Evolutionary conservation across 2,888 invertebrate species (phyloP), one percentile per base, ranked within the genome.

Genomic region (Gari tellinella): DNA sequence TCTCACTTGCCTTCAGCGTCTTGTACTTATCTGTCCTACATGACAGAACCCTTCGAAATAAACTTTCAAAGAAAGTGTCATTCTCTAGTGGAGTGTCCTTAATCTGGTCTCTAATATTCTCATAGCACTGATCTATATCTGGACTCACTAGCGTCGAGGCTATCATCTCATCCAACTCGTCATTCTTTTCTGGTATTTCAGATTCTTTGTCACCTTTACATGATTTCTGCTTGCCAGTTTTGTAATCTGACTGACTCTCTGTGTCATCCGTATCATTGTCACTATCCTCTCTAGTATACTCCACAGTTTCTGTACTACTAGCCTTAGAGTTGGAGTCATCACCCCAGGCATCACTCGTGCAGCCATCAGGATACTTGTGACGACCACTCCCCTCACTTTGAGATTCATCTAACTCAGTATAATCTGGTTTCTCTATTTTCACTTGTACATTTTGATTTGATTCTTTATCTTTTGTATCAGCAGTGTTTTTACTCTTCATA

Each of bases 1-100:
- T 78, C 45, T 78, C 78, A 61, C 73, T 73, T 1, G 73, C 66
- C 45, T 73, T 73, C 26, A 78, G 63, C 1, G 62, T 45, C 46
- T 78, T 78, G 45, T 78, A 78, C 26, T 78, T 78, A n/a, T 78
- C 70, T 12, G 51, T 56, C 14, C 70, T 46, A 43, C 67, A 64
- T 19, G 49, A 51, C 7, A 72, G 41, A 17, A 78, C 73, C 19
- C 78, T 62, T n/a, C 52, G 49, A 51, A 78, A 78, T n/a, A 78
- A 31, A 7, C 60, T 48, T 38, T 70, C 66, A 64, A 78, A 78
- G 19, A 58, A 63, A n/a, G 46, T 49, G 48, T 78, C 73, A 38
- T 55, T 45, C 38, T 73, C 70, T 23, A 78, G 46, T 12, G 45
- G 58, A 15, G 67, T 55, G 31, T 64, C 70, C 15, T 51, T 21